Evolutionary conservation across 2,113 vertebrate genomes (phyloP), one percentile per base, ranked within the genome.

Genomic region (Cebidichthys violaceus): DNA sequence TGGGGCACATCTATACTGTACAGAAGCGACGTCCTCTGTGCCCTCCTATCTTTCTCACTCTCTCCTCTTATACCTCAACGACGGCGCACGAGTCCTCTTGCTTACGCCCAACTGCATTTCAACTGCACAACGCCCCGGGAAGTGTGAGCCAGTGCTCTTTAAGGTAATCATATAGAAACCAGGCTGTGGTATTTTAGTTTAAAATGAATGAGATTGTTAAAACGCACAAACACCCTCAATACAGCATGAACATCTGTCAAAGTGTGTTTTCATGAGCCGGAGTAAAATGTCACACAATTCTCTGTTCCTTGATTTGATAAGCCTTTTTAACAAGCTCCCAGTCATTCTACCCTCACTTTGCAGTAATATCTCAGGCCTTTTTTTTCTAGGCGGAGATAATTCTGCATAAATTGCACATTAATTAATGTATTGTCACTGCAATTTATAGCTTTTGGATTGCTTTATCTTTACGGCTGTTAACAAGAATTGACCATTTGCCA

Each of bases 361-460:
- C 73, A 57, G 77, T 81, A 87, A 69, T 77, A 86, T 79, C 78
- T 71, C 47, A 45, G 47, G 61, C 77, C 64, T 72, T 89, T 82
- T 61, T 17, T 22, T 64, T 60, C 4, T 59, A 80, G 77, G 73
- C n/a, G 75, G 79, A 70, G 84, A 87, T 89, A 82, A 86, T 88
- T 83, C 83, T 77, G 85, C 79, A 84, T 89, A 62, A 84, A 88
- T 90, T 85, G 88, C 88, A 92, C 85, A 94, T 92, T 86, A 94
- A 92, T 94, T 90, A 93, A 93, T 92, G 86, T 77, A 85, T 92
- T 90, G 89, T 88, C 92, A 76, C 72, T 67, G 65, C 85, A 93
- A 94, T 93, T 90, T 92, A 92, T 93, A 88, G 91, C 84, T 73
- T 80, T 93, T 93, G 85, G 80, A 91, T 93, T 89, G 81, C 86